A percentile compares a stretch with the other conserved stretches of the same genome.
Evolutionary conservation across 2,888 invertebrate species (phyloP).

Genomic region (Crioceris asparagi): DNA sequence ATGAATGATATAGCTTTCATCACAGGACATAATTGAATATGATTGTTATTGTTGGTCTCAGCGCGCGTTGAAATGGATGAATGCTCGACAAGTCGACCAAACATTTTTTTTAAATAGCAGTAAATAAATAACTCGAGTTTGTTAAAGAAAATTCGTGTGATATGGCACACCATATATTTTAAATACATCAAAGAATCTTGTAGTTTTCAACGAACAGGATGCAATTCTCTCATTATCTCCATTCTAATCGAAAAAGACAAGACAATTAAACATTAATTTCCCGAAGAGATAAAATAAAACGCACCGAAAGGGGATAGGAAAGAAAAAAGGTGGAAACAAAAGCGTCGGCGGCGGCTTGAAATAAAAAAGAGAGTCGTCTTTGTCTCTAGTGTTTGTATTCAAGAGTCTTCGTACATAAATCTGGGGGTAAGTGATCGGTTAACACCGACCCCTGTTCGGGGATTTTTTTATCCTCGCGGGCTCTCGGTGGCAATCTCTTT

Average conservation of each 20-base stretch:
- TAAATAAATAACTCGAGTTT: too few species aligned
- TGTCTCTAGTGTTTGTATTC: slow-evolving; percentile 33
- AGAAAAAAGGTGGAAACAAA: slow-evolving; percentile 7
- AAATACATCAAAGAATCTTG: too few species aligned
- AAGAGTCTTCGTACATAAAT: slow-evolving; percentile 38
- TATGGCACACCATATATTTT: too few species aligned
- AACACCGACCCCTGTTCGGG: slow-evolving; percentile 37
- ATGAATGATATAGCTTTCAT: too few species aligned
- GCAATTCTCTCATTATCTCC: slow-evolving; percentile 7
- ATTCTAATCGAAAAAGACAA: slow-evolving; percentile 8
- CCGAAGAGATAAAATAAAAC: slow-evolving; percentile 16
- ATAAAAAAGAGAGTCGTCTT: slow-evolving; percentile 22
- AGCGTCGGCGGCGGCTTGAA: slow-evolving; percentile 14
- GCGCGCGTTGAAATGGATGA: too few species aligned
- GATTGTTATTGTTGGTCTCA: too few species aligned
- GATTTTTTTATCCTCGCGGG: slow-evolving; percentile 35
- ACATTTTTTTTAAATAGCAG: too few species aligned
- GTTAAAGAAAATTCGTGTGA: too few species aligned
- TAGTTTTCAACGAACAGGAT: too few species aligned
- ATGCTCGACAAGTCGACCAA: too few species aligned
- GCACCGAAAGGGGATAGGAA: slow-evolving; percentile 7
- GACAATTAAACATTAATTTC: slow-evolving; percentile 18
- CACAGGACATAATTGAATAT: too few species aligned
- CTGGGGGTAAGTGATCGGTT: slow-evolving; percentile 40
- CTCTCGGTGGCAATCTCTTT: slow-evolving; percentile 33